Evolutionary conservation across 1,140 invertebrate species (phyloP), one percentile per base, ranked within the genome.

Genomic region (Caligus rogercresseyi): DNA sequence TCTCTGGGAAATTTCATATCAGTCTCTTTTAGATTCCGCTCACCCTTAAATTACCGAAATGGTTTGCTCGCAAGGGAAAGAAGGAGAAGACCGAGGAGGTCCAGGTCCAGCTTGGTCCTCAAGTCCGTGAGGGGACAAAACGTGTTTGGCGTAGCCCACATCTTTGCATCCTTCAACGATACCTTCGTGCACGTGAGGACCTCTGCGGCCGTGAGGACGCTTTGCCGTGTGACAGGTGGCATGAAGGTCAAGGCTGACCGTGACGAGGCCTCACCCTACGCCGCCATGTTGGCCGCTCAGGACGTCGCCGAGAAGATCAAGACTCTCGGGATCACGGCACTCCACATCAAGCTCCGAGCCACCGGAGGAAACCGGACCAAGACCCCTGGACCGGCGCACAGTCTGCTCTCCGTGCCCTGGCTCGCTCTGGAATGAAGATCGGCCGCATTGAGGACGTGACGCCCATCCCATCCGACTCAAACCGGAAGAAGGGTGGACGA

Each of bases 221-320:
- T 52, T 20, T 43, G 25, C 25, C 63, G 94, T 71, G 88, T 99
- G 25, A 99, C 96, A 70, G 96, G 96, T 74, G 96, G 96, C 64
- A 99, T 99, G 96, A 98, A 98, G 79, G 96, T 99, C 0, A 99
- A 98, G 76, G 95, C 95, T 70, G 96, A 99, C 78, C 83, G 96
- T 80, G 96, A 99, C 78, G 96, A 99, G 77, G 89, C 94, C 69
- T 98, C 94, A 24, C 96, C 96, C 15, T 99, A 99, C 72, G 96
- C 95, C 72, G 95, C 95, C 84, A 98, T 99, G 95, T 94, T 99
- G 78, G 96, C 96, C 72, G 94, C 95, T 67, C 95, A 98, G 84
- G 96, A 99, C 81, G 96, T 98, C 64, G 92, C 95, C 71, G 96
- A 98, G 74, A 95, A 93, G 72, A 98, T 95, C 76, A 98, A 97